Conservation (phyloP, 1,140 invertebrate genomes). For the Camponotus vicinus region DNA sequence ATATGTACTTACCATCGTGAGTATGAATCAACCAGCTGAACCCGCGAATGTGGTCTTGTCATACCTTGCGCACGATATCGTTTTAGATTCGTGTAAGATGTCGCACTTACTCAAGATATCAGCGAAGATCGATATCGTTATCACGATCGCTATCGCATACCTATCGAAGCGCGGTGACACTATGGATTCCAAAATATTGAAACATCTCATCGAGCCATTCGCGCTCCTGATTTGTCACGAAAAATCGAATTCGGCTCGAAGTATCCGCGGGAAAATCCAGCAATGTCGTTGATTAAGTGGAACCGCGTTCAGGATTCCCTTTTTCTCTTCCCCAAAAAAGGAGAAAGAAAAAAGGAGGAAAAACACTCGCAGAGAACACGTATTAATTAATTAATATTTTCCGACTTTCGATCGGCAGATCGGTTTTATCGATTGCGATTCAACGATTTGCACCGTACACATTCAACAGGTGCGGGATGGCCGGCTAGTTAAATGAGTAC, state of each 20-base stretch:
- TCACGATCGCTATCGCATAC: slow-evolving; percentile 64
- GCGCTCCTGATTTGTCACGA: neutral
- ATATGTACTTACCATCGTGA: slow-evolving; percentile 68
- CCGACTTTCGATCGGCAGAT: neutral
- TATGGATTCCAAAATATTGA: slow-evolving; percentile 16
- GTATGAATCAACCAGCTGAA: slow-evolving; percentile 36
- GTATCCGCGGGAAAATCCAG: neutral
- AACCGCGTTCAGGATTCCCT: neutral
- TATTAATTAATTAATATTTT: neutral
- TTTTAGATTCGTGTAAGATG: slow-evolving; percentile 14
- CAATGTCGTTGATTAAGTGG: neutral
- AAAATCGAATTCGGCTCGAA: neutral
- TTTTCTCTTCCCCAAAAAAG: neutral
- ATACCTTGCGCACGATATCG: slow-evolving; percentile 21
- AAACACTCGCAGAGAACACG: neutral
- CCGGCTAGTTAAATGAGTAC: slow-evolving; percentile 70
- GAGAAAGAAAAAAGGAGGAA: too few species aligned
- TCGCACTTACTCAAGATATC: slow-evolving; percentile 64
- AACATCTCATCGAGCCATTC: too few species aligned
- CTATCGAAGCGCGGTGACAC: slow-evolving; percentile 58
- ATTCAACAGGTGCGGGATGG: slow-evolving; percentile 50
- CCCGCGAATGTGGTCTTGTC: slow-evolving; percentile 30
- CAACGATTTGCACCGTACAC: neutral
- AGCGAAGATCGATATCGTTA: slow-evolving; percentile 71
- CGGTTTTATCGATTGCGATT: neutral